These are phyloP conservation scores for Sebastes schlegelii DNA, from an alignment of 2,113 vertebrate species.

Conservation along the genomic window DNA sequence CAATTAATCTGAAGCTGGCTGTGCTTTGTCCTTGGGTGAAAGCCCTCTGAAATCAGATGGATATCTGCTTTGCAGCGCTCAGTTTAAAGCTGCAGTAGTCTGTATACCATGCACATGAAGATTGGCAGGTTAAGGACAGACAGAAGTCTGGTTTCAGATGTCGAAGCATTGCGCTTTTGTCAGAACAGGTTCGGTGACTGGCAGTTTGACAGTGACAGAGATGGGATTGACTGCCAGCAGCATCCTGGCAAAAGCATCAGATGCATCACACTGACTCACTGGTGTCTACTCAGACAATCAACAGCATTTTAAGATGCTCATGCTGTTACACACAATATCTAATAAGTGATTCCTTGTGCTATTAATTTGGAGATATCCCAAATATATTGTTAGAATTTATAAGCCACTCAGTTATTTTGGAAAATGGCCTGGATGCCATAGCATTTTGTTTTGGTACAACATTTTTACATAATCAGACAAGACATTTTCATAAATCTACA, in stretches of 20 bases:
- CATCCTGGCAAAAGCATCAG: conserved; percentile 12
- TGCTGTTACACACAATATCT: background rate
- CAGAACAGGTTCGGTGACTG: conserved; percentile 30
- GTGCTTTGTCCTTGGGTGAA: conserved; percentile 69
- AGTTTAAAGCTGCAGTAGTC: conserved; percentile 19
- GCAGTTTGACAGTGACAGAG: conserved; percentile 29
- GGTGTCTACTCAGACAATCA: background rate
- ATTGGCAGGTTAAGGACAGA: conserved; percentile 22
- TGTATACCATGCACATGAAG: background rate
- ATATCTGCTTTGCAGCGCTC: conserved; percentile 30
- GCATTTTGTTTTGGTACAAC: background rate
- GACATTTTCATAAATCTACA: background rate
- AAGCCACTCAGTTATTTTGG: background rate
- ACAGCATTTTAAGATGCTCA: conserved; percentile 3
- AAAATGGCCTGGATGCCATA: too few species aligned
- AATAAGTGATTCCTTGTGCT: conserved; percentile 2
- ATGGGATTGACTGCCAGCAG: conserved; percentile 24
- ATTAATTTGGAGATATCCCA: background rate
- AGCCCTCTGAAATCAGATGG: conserved; percentile 58
- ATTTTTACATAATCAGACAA: background rate
- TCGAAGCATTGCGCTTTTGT: background rate
- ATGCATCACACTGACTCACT: conserved; percentile 23
- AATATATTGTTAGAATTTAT: background rate
- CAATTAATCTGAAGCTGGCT: conserved; percentile 64
- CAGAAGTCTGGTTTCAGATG: conserved; percentile 36